Evolutionary conservation across 2,888 invertebrate genomes (phyloP).

Genomic region (Archips crataeganus): DNA sequence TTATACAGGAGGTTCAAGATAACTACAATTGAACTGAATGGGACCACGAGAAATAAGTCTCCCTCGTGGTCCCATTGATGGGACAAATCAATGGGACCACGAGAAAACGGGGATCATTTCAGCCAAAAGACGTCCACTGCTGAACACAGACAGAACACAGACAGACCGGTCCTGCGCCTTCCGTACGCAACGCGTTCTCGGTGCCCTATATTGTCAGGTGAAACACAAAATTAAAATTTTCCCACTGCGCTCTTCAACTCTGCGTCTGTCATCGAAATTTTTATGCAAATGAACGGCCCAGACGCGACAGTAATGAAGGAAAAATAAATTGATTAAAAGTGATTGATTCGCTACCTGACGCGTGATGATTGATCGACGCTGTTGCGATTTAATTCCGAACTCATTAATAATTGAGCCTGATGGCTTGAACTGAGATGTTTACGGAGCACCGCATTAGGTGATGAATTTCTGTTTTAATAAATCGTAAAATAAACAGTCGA

Average conservation of each 20-base stretch:
- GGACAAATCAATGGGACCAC: too few species aligned
- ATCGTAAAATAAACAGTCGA: background rate
- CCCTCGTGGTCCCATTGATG: too few species aligned
- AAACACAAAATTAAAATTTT: background rate
- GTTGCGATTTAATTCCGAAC: slow-evolving; percentile 37
- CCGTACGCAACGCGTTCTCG: too few species aligned
- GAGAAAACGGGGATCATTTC: too few species aligned
- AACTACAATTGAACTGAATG: too few species aligned
- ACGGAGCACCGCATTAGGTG: slow-evolving; percentile 22
- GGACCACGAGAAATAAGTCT: too few species aligned
- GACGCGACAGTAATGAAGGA: slow-evolving; percentile 49
- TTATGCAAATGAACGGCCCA: slow-evolving; percentile 37
- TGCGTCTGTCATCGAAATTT: slow-evolving; percentile 19
- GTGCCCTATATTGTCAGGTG: background rate
- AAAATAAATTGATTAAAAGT: slow-evolving; percentile 77
- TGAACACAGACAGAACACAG: too few species aligned
- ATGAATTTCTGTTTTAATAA: slow-evolving; percentile 26
- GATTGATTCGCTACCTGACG: slow-evolving; percentile 67
- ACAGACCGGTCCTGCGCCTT: too few species aligned
- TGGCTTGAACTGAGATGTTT: slow-evolving; percentile 39
- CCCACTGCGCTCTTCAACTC: background rate
- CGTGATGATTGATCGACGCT: slow-evolving; percentile 60
- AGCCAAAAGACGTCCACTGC: too few species aligned
- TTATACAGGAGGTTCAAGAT: too few species aligned
- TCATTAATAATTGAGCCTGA: slow-evolving; percentile 35